Percentiles rank a stretch among this genome's conserved stretches.
Evolutionary conservation across 1,140 invertebrate species (phyloP).

Genomic region (Sarcophaga bullata): DNA sequence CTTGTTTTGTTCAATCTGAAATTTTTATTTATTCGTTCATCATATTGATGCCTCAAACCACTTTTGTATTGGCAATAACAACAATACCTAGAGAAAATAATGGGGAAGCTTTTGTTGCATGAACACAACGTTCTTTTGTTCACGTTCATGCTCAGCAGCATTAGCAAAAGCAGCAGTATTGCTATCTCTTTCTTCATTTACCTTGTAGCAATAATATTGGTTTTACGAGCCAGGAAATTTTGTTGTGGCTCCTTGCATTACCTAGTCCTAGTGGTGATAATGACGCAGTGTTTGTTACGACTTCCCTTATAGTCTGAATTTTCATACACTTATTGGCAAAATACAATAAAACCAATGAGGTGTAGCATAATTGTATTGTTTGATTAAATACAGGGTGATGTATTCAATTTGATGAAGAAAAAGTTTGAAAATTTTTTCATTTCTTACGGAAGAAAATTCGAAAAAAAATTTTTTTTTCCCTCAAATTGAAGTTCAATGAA

Average conservation of each 20-base stretch:
- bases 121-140: background rate
- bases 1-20: background rate
- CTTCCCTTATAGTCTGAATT: background rate
- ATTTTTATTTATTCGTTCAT: conserved; percentile 1
- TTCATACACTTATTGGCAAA: conserved; percentile 30
- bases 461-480: no score
- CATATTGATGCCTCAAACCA: background rate
- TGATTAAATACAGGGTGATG: conserved; percentile 40
- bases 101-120: background rate
- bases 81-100: background rate
- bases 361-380: conserved; percentile 45
- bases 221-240: background rate
- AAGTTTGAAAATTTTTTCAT: background rate
- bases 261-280: background rate
- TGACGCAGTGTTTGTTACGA: background rate
- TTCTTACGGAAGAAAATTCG: no score
- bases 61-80: background rate
- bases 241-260: background rate
- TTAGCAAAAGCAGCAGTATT: background rate
- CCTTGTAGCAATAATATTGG: conserved; percentile 23
- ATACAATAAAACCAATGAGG: conserved; percentile 48
- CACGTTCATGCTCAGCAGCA: background rate
- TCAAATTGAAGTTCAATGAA: background rate
- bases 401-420: background rate
- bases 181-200: background rate